Percentiles rank a stretch among this genome's conserved stretches.
Conservation (phyloP, 2,113 vertebrate species). For the Macrotis lagotis region DNA sequence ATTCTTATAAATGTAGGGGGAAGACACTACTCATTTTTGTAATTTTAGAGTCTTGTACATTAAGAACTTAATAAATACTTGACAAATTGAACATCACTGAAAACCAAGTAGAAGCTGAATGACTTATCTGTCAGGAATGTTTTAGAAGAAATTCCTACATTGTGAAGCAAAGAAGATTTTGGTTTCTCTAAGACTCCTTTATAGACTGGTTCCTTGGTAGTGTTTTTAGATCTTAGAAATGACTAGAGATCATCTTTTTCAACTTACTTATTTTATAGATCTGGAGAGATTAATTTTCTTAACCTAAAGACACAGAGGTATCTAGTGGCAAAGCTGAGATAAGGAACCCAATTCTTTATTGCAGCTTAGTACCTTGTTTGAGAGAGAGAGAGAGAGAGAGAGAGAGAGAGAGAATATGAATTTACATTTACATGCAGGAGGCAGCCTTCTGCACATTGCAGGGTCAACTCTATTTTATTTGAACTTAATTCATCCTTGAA, state of each 20-base stretch:
- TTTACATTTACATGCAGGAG: too few relatives aligned
- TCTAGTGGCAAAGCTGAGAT: not conserved
- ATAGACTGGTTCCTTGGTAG: not conserved
- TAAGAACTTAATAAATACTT: not conserved
- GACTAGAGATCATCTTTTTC: not conserved
- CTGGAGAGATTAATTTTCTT: not conserved
- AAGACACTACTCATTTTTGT: not conserved
- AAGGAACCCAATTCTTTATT: not conserved
- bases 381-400: too few relatives aligned
- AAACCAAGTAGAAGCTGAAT: not conserved
- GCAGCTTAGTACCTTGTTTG: not conserved
- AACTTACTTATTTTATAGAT: not conserved
- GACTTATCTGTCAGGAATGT: not conserved
- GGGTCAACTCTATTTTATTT: not conserved
- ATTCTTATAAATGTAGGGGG: not conserved
- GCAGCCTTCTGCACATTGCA: not conserved
- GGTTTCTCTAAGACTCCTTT: not conserved
- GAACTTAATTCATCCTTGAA: not conserved
- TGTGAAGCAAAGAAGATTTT: not conserved
- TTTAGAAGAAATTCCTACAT: not conserved
- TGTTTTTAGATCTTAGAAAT: not conserved
- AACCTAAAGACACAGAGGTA: not conserved
- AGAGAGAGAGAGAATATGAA: too few relatives aligned
- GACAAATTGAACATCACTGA: not conserved
- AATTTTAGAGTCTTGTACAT: not conserved